Base-by-base conservation (phyloP, 2,113 vertebrate species). In the Porphyrio hochstetteri region DNA sequence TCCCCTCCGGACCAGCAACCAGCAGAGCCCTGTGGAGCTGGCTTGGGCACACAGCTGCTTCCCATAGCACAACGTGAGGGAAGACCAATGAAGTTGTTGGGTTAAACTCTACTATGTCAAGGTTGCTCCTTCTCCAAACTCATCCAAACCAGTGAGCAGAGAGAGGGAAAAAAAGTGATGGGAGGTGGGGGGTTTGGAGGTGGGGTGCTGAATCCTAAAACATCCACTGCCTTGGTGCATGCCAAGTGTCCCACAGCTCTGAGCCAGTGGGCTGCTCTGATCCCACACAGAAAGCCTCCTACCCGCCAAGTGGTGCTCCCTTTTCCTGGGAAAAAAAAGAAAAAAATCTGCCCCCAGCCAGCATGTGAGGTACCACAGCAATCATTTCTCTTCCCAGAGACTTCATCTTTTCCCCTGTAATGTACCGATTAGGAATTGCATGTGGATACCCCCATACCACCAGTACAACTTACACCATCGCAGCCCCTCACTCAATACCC, bases 381-480 rank as follows among this genome's bases (percentile, higher is more conserved):
- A 40, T 16, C 60, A 38, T 21, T 53, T 55, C 23, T 71, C 52
- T 83, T 76, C 33, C 27, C 1, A 0, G 8, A 67, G 61, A 56
- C 25, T 31, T 36, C 7, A 20, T 79, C 42, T 21, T 74, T 25
- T 20, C 15, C 15, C 3, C 16, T 74, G 19, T 13, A 70, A 69
- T 17, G 38, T 4, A 53, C 27, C 23, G 1, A 0, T 46, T 24
- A 25, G 72, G 52, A 67, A 57, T 27, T 44, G 42, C 63, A 76
- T 9, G 17, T 13, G 3, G 64, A 25, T 18, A 69, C 24, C 24
- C 23, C 60, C 4, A 1, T 44, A 64, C 16, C 65, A 65, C 52
- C 74, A 60, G 36, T 19, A 52, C 35, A 23, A 28, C 6, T 0
- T 13, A 28, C 3, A 52, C 21, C 33, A 29, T 7, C 0, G 0